Conservation (phyloP, 1,140 invertebrate species). For the Leptinotarsa texana region DNA sequence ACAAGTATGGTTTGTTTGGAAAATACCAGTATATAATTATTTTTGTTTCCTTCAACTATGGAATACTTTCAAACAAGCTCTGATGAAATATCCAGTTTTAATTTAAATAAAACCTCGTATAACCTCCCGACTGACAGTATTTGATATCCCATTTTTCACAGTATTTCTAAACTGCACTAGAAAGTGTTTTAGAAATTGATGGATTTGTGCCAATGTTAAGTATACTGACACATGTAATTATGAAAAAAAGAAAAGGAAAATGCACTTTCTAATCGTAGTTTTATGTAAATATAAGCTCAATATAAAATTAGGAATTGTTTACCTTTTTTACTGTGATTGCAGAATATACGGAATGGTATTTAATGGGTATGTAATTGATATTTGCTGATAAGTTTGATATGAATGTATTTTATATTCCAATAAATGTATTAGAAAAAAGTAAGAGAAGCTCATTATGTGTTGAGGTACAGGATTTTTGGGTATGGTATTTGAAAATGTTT, state of each 20-base stretch:
- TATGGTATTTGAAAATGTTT: too few relatives aligned
- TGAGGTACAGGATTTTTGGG: too few relatives aligned
- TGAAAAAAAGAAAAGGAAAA: background rate
- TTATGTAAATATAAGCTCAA: constrained; percentile 2
- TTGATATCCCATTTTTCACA: background rate
- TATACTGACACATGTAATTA: too few relatives aligned
- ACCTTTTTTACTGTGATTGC: background rate
- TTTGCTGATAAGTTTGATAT: constrained; percentile 1
- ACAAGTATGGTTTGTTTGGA: too few relatives aligned
- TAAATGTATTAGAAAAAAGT: background rate
- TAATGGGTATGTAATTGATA: background rate
- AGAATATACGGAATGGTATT: background rate
- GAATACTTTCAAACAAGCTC: too few relatives aligned
- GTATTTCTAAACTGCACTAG: background rate
- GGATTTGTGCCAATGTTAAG: too few relatives aligned
- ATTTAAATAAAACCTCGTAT: too few relatives aligned
- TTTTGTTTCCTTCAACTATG: too few relatives aligned
- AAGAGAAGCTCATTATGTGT: too few relatives aligned
- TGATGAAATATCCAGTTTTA: too few relatives aligned
- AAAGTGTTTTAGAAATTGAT: background rate
- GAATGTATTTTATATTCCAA: background rate
- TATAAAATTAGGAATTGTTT: constrained; percentile 1
- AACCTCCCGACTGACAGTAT: constrained; percentile 3
- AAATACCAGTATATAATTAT: too few relatives aligned
- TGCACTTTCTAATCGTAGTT: background rate